Conservation (phyloP, 1,140 invertebrate genomes). For the roundworm (Caenorhabditis elegans) region WBcel235 BX284606.5:9684501-9685000, state of each 20-base stretch:
- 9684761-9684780: background rate
- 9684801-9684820: background rate
- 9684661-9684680: background rate
- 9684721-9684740: background rate
- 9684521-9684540: no score
- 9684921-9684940: background rate
- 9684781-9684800: background rate
- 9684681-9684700: background rate
- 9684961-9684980: background rate
- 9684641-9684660: background rate
- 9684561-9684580: no score
- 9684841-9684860: no score
- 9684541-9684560: no score
- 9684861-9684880: background rate
- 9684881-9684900: no score
- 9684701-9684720: background rate
- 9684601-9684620: background rate
- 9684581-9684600: background rate
- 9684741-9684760: no score
- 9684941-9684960: no score
- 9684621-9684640: background rate
- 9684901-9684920: no score
- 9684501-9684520: no score
- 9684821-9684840: no score
- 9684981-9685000: no score